A percentile compares a stretch with the other conserved stretches of the same genome.
These are phyloP conservation scores for Drosophila borborema DNA, from an alignment of 2,888 invertebrate species.

Conservation along the genomic window DNA sequence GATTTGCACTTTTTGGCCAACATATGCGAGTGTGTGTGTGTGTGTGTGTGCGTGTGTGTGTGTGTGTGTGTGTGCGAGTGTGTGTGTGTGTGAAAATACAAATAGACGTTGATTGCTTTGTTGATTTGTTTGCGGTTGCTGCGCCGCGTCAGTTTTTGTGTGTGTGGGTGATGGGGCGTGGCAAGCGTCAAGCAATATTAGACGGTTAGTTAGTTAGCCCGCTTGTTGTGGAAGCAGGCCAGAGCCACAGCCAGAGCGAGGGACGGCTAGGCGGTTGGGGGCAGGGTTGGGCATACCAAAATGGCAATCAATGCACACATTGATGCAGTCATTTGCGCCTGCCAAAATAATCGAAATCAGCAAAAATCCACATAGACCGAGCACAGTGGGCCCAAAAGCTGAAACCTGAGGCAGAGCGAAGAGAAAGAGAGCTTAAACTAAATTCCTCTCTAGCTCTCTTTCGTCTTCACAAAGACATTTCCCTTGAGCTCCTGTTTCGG, in stretches of 20 bases:
- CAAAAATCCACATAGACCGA: slow-evolving; percentile 38
- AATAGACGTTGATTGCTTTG: slow-evolving; percentile 81
- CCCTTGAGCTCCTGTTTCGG: no score
- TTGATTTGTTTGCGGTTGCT: slow-evolving; percentile 80
- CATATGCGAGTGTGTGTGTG: slow-evolving; percentile 13
- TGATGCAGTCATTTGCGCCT: slow-evolving; percentile 70
- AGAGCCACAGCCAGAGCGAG: neutral
- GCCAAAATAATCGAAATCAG: slow-evolving; percentile 69
- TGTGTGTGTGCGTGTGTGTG: slow-evolving; percentile 21
- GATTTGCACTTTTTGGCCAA: slow-evolving; percentile 74
- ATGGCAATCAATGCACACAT: slow-evolving; percentile 78
- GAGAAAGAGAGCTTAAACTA: no score
- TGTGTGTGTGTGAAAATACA: slow-evolving; percentile 71
- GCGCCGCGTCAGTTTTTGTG: slow-evolving; percentile 44
- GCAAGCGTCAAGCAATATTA: slow-evolving; percentile 63
- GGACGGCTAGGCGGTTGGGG: neutral
- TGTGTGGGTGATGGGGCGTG: slow-evolving; percentile 20
- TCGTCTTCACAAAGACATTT: no score
- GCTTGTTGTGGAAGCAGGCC: slow-evolving; percentile 25
- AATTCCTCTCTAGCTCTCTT: no score
- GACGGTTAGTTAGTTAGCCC: slow-evolving; percentile 73
- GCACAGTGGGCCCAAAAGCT: slow-evolving; percentile 3
- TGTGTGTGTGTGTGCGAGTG: slow-evolving; percentile 57
- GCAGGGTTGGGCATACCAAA: slow-evolving; percentile 33
- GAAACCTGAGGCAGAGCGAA: neutral